Evolutionary conservation across 1,140 invertebrate species (phyloP).

Genomic region (Anoplolepis gracilipes): DNA sequence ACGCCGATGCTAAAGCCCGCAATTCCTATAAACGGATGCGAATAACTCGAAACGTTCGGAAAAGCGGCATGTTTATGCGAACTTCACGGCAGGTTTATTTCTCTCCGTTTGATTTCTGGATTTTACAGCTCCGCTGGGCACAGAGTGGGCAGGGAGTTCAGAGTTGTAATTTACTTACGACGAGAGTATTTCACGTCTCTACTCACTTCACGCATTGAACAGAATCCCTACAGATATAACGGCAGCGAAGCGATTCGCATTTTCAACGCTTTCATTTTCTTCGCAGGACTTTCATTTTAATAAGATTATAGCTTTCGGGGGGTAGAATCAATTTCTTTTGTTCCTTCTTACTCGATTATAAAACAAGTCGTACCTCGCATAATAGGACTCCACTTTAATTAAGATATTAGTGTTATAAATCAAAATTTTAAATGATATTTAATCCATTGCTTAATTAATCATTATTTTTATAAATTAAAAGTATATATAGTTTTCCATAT

Average conservation of each 20-base stretch:
- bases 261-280: not conserved
- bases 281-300: not conserved
- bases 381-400: constrained; percentile 2
- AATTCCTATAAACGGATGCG: constrained; percentile 19
- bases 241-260: constrained; percentile 18
- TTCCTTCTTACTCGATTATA: not conserved
- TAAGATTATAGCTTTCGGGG: not conserved
- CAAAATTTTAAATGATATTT: not conserved
- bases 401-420: constrained; percentile 5
- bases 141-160: not conserved
- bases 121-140: constrained; percentile 7
- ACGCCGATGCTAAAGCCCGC: not conserved
- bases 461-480: constrained; percentile 2
- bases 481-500: no score
- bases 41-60: not conserved
- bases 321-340: constrained; percentile 3
- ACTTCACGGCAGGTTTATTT: constrained; percentile 10
- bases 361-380: not conserved
- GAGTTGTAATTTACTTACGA: constrained; percentile 66
- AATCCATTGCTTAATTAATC: not conserved
- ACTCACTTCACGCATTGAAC: constrained; percentile 25
- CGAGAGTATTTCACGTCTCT: constrained; percentile 38
- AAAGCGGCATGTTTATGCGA: constrained; percentile 25
- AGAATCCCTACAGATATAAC: constrained; percentile 19
- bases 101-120: constrained; percentile 26